A percentile compares a stretch with the other conserved stretches of the same genome.
Evolutionary conservation across 2,797 vertebrate species (phyloP).

Genomic region (Craterocephalus amniculus): DNA sequence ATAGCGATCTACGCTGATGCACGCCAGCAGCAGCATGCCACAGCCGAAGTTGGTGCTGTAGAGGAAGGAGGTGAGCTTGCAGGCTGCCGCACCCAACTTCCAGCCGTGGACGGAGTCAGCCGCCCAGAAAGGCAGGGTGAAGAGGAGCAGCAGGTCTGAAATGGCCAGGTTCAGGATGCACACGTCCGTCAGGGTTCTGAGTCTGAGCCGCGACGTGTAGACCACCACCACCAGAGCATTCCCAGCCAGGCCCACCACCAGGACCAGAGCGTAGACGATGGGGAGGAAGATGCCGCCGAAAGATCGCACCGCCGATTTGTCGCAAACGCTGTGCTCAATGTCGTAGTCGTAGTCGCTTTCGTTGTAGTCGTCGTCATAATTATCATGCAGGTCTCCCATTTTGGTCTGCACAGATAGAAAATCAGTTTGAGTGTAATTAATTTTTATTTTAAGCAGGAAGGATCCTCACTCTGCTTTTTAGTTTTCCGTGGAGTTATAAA

Average conservation of each 20-base stretch:
- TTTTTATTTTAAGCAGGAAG: neutral
- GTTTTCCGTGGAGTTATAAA: neutral
- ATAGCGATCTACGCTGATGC: constrained; percentile 92
- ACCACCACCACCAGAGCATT: constrained; percentile 89
- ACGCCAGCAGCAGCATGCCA: constrained; percentile 93
- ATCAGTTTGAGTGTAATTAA: neutral
- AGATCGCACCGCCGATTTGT: constrained; percentile 88
- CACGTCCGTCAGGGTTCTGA: constrained; percentile 88
- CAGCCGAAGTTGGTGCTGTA: constrained; percentile 95
- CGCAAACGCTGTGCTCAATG: constrained; percentile 85
- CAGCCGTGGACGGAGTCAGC: constrained; percentile 90
- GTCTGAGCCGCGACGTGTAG: constrained; percentile 86
- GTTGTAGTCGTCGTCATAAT: constrained; percentile 57
- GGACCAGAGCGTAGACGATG: constrained; percentile 85
- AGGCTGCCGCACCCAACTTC: constrained; percentile 85
- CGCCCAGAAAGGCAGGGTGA: constrained; percentile 94
- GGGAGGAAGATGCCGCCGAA: constrained; percentile 91
- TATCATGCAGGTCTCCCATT: constrained; percentile 56
- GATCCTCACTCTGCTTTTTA: neutral
- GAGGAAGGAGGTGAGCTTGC: constrained; percentile 89
- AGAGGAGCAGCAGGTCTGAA: constrained; percentile 89
- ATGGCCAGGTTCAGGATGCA: constrained; percentile 93
- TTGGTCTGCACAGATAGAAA: constrained; percentile 43
- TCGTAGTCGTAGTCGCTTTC: constrained; percentile 67
- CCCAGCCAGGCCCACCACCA: constrained; percentile 89